These are phyloP conservation scores for Altica lythri DNA, from an alignment of 2,888 invertebrate species.

Conservation along the genomic window DNA sequence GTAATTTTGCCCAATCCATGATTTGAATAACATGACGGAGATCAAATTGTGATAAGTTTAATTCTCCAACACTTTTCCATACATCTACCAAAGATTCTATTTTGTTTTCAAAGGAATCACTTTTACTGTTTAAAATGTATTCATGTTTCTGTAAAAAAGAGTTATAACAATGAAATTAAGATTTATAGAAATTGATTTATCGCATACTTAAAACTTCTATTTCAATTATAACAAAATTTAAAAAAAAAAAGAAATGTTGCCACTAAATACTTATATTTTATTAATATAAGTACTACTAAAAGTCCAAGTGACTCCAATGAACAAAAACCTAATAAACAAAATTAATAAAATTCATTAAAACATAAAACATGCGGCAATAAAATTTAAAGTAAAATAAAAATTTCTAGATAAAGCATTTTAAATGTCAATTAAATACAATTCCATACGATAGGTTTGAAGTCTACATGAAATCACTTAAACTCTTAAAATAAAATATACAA, in stretches of 20 bases:
- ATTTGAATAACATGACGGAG: slow-evolving; percentile 51
- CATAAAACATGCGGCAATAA: slow-evolving; percentile 11
- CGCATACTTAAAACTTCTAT: too few species aligned
- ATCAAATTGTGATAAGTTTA: slow-evolving; percentile 47
- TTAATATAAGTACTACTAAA: slow-evolving; percentile 17
- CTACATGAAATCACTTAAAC: slow-evolving; percentile 49
- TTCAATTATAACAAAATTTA: slow-evolving; percentile 13
- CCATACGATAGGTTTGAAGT: slow-evolving; percentile 24
- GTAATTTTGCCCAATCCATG: slow-evolving; percentile 55
- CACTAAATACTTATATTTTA: slow-evolving; percentile 28
- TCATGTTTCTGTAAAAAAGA: slow-evolving; percentile 54
- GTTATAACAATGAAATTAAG: too few species aligned
- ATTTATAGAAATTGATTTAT: too few species aligned
- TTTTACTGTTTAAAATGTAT: slow-evolving; percentile 50
- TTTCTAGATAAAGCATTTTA: background rate
- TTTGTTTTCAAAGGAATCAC: slow-evolving; percentile 49
- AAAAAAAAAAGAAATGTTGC: slow-evolving; percentile 20
- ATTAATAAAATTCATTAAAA: slow-evolving; percentile 1
- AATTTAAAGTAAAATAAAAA: slow-evolving; percentile 5
- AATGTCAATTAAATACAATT: slow-evolving; percentile 8
- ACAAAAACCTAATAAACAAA: slow-evolving; percentile 22
- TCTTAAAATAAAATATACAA: slow-evolving; percentile 44
- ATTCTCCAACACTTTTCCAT: slow-evolving; percentile 49
- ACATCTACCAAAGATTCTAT: slow-evolving; percentile 51
- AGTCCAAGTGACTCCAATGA: slow-evolving; percentile 30